These are phyloP conservation scores for Alcedo atthis DNA, from an alignment of 2,797 vertebrate species.

Conservation along the genomic window DNA sequence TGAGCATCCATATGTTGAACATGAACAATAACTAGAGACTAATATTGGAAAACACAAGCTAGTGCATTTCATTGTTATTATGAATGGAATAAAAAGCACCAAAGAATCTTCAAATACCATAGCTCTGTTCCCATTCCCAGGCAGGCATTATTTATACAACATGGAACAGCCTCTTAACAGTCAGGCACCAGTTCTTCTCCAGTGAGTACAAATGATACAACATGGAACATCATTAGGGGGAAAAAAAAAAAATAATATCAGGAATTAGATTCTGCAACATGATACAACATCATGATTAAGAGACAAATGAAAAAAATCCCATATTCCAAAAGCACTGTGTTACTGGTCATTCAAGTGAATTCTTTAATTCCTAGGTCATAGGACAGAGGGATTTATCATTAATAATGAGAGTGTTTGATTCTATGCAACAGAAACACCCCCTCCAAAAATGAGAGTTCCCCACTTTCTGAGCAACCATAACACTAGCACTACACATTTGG, in stretches of 20 bases:
- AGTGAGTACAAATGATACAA: not conserved
- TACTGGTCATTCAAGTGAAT: not conserved
- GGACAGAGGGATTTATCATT: not conserved
- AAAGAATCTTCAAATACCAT: not conserved
- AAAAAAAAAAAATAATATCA: not conserved
- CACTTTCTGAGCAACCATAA: not conserved
- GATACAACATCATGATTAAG: not conserved
- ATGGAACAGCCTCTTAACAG: not conserved
- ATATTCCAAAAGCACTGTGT: not conserved
- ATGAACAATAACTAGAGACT: not conserved
- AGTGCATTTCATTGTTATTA: not conserved
- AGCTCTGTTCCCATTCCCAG: not conserved
- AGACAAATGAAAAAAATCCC: not conserved
- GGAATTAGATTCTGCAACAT: not conserved
- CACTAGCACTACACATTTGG: not conserved
- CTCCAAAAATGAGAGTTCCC: not conserved
- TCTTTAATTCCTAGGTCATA: not conserved
- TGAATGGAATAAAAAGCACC: not conserved
- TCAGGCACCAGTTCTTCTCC: not conserved
- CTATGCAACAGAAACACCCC: accelerated
- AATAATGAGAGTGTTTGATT: not conserved
- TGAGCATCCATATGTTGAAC: not conserved
- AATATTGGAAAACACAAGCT: not conserved
- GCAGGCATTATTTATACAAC: not conserved
- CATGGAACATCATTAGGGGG: not conserved